Base-by-base conservation (phyloP, 2,888 invertebrate species). In the Andrena bicolor region DNA sequence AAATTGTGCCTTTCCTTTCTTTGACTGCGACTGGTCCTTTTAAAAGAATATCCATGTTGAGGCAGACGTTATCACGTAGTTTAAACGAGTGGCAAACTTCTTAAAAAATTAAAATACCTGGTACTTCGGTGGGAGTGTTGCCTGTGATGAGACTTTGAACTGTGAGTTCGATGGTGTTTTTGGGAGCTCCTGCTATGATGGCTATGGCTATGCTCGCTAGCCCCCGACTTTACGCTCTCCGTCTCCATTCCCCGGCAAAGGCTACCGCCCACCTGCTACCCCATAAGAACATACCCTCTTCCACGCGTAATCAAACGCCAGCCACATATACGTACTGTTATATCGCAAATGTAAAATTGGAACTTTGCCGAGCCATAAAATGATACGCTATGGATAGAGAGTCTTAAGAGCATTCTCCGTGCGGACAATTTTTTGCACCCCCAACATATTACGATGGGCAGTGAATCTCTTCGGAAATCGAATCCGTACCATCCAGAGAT, bases 171-270 rank as follows among this genome's bases (percentile, higher is more conserved):
- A 88, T 93, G 92, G 81, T 93, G 92, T 86, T 93, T 93, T 77
- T 91, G 90, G 76, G 93, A 93, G 85, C 87, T 86, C 64, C 92
- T 91, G 83, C 92, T 93, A 80, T 93, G 92, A 84, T 92, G 92
- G 91, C 93, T 96, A 92, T 97, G 96, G 94, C 98, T 98, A 92
- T 98, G 96, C 95, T 98, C 98, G 92, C 95, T 95, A 91, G 95
- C 94, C 87, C 95, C 95, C 75, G 98, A 98, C 93, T 98, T 97
- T 91, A 98, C 97, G 90, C 98, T 98, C 95, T 98, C 98, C 91
- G 98, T 98, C 96, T 98, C 98, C 98, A 98, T 98, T 94, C 95
- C 95, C 94, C 90, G 84, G 89, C 89, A 88, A 88, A 90, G 91
- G 91, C 90, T 89, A 94, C 93, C 89, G 94, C 94, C 92, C 94